A percentile compares a stretch with the other conserved stretches of the same genome.
phyloP scores from a whole-genome alignment of 1,140 invertebrate genomes.

The Macrobrachium rosenbergii region DNA sequence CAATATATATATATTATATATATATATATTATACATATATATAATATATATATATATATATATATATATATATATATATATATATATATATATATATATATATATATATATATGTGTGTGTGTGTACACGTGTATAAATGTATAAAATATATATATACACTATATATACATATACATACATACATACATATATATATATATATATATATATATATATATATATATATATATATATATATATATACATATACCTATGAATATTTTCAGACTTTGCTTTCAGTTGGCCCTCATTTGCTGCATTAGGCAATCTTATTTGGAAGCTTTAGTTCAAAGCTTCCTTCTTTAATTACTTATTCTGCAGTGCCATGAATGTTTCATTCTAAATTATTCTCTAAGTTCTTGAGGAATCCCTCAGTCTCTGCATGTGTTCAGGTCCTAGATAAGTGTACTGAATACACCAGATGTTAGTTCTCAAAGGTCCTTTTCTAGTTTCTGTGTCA shows the following conservation, averaged over 20 bases:
- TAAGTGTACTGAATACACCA: too few relatives aligned
- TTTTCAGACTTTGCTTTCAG: not conserved
- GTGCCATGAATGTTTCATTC: too few relatives aligned
- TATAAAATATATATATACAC: constrained; percentile 33
- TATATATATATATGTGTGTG: constrained; percentile 39
- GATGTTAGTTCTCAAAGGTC: too few relatives aligned
- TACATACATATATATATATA: constrained; percentile 38
- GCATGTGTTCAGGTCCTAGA: too few relatives aligned
- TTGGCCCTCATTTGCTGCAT: too few relatives aligned
- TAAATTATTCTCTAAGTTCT: too few relatives aligned
- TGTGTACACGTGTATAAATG: not conserved
- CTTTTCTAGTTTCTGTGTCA: too few relatives aligned
- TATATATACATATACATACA: constrained; percentile 17
- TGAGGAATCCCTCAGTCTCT: too few relatives aligned
- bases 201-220: constrained; percentile 37
- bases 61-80: constrained; percentile 48
- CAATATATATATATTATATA: too few relatives aligned
- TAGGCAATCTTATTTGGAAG: too few relatives aligned
- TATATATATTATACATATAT: not conserved
- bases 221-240: constrained; percentile 40
- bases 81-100: constrained; percentile 42
- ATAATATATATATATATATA: constrained; percentile 4
- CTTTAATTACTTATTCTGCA: too few relatives aligned
- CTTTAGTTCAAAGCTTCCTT: too few relatives aligned
- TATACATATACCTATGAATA: not conserved